Conservation (phyloP, 2,888 invertebrate genomes). For the Drosophila paranaensis region DNA sequence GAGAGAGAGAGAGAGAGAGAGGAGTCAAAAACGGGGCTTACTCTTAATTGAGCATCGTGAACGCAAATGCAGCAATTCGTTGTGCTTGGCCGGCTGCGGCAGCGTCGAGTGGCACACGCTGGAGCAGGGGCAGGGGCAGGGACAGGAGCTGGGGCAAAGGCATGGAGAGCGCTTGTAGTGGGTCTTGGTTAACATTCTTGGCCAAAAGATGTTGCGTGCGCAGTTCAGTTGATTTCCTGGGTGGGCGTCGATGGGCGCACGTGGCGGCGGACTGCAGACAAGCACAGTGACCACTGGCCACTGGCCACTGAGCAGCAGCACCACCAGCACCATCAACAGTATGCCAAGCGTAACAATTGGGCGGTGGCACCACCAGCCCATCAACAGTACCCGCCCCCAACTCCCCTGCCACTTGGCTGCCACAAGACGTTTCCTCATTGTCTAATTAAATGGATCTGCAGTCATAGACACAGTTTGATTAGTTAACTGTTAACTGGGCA, state of each 20-base stretch:
- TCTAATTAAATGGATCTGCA: slow-evolving; percentile 74
- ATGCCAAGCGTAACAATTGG: slow-evolving; percentile 58
- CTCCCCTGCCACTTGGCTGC: not conserved
- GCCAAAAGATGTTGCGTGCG: slow-evolving; percentile 46
- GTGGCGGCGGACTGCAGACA: slow-evolving; percentile 45
- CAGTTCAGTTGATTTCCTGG: slow-evolving; percentile 44
- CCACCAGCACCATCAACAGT: not conserved
- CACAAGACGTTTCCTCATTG: slow-evolving; percentile 57
- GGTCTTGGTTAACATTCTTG: slow-evolving; percentile 26
- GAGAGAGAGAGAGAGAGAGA: not conserved
- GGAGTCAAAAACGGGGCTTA: slow-evolving; percentile 22
- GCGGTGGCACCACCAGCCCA: slow-evolving; percentile 42
- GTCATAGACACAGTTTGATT: slow-evolving; percentile 65
- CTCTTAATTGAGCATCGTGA: slow-evolving; percentile 70
- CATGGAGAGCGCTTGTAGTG: not conserved
- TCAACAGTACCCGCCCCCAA: not conserved
- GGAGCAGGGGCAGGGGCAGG: not conserved
- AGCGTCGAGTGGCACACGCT: slow-evolving; percentile 2
- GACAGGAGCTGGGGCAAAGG: not conserved
- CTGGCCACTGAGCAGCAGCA: slow-evolving; percentile 3
- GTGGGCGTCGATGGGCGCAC: slow-evolving; percentile 48
- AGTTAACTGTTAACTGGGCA: slow-evolving; percentile 56
- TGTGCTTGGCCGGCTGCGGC: slow-evolving; percentile 67
- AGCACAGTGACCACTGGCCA: slow-evolving; percentile 12
- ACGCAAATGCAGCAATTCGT: slow-evolving; percentile 73